Base-by-base conservation (phyloP, 2,888 invertebrate genomes). In the Pimpla rufipes region DNA sequence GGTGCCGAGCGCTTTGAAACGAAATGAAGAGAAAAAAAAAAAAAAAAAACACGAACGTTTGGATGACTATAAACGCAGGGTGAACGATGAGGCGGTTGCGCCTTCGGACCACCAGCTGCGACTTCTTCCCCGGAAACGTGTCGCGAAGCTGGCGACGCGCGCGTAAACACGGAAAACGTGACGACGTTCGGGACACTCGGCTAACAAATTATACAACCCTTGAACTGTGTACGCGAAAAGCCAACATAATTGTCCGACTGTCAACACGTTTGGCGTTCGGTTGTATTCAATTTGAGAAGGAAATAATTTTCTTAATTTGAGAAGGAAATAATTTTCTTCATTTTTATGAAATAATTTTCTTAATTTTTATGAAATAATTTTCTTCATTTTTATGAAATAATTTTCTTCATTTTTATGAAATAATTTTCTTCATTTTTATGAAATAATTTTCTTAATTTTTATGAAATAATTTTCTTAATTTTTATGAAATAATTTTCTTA, bases 101-200 rank as follows among this genome's bases (percentile, higher is more conserved):
- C 29, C 40, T 55, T 52, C 18, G 18, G 83, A 79, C 85, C 81
- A 86, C 85, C 84, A 84, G 83, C 84, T 81, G 81, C 42, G 85
- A 40, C 50, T 78, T 68, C 42, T 21, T 74, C 75, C 83, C 79
- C 83, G 83, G 85, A 86, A 86, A 77, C 67, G 64, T 37, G 76
- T 42, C 64, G 64, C 66, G 70, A 5, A 75, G 64, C 78, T 37
- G 78, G 73, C 79, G 73, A 81, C 67, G 83, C 23, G 68, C 42
- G 64, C 76, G 79, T 86, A 79, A 87, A 87, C 88, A 87, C 50
- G 81, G 62, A 83, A 87, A 89, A 89, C 89, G 90, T 90, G 90
- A 88, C 86, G 85, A 87, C 71, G 77, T 80, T 75, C 50, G 67
- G 37, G 68, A 79, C 76, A 68, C 42, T 37, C 80, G 79, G 59